Conservation (phyloP, 2,113 vertebrate species). For the Nestor notabilis region DNA sequence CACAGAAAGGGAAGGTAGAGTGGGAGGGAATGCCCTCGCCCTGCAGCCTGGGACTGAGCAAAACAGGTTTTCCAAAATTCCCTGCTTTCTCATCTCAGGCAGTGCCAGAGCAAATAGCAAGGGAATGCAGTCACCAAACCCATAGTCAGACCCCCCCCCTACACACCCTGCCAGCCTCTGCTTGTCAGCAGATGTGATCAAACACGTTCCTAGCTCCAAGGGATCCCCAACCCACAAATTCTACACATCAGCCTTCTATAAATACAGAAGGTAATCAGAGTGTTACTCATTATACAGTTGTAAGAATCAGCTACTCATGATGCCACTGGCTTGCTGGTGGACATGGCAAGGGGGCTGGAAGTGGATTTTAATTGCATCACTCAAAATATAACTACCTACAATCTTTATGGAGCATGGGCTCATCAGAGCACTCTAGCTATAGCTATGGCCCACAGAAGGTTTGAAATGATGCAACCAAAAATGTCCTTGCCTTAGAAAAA, state of each 20-base stretch:
- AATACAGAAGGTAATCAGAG: neutral
- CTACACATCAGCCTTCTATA: neutral
- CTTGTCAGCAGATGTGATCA: neutral
- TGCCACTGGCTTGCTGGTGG: neutral
- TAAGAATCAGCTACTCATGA: neutral
- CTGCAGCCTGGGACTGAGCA: neutral
- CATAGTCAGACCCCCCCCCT: neutral
- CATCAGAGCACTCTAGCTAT: neutral
- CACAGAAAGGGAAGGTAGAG: neutral
- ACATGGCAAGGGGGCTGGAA: neutral
- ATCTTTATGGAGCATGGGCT: neutral
- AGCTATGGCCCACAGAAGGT: neutral
- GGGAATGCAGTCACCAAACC: neutral
- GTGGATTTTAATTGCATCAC: neutral
- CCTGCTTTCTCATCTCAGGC: neutral
- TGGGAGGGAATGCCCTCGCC: neutral
- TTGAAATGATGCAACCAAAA: neutral
- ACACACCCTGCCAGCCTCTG: neutral
- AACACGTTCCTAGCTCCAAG: neutral
- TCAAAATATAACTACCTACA: neutral
- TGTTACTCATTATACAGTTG: neutral
- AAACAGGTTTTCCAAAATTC: conserved; percentile 12
- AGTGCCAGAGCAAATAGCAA: neutral
- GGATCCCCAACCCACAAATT: neutral
- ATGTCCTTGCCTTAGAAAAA: neutral